Percentiles rank a stretch among this genome's conserved stretches.
Conservation (phyloP, 2,113 vertebrate genomes). For the Brevimyrus niger region DNA sequence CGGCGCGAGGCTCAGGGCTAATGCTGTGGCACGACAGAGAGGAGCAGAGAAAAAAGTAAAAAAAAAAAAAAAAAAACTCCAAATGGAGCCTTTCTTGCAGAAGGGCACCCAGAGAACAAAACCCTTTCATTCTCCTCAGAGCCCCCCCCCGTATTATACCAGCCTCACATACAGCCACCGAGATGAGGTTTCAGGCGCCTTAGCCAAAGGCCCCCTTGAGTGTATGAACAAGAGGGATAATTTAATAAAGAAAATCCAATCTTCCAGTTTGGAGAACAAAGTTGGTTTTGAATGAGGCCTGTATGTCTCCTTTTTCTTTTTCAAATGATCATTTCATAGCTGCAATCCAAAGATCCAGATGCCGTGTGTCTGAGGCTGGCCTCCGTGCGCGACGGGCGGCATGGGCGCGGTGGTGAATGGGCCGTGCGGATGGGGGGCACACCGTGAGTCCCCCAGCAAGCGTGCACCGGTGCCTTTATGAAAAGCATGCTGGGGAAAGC, state of each 20-base stretch:
- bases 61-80: slow-evolving; percentile 49
- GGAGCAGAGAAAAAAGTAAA: slow-evolving; percentile 70
- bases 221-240: slow-evolving; percentile 95
- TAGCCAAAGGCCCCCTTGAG: slow-evolving; percentile 77
- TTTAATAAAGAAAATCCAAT: slow-evolving; percentile 84
- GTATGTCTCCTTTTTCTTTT: slow-evolving; percentile 56
- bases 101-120: slow-evolving; percentile 79
- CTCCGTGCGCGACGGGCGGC: background rate
- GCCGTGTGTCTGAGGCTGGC: background rate
- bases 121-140: slow-evolving; percentile 78
- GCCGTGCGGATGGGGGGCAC: background rate
- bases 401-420: background rate
- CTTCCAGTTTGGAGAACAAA: slow-evolving; percentile 72
- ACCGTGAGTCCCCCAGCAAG: background rate
- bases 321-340: slow-evolving; percentile 62
- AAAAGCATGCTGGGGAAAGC: background rate
- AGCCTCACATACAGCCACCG: slow-evolving; percentile 61
- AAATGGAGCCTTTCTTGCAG: slow-evolving; percentile 68
- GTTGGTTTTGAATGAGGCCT: slow-evolving; percentile 68
- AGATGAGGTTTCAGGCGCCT: slow-evolving; percentile 51
- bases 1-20: slow-evolving; percentile 80
- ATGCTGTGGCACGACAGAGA: slow-evolving; percentile 82
- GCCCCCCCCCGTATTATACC: slow-evolving; percentile 73
- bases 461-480: background rate
- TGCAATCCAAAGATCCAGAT: slow-evolving; percentile 53